Conservation (phyloP, 2,797 vertebrate genomes). For the Epinephelus coioides region DNA sequence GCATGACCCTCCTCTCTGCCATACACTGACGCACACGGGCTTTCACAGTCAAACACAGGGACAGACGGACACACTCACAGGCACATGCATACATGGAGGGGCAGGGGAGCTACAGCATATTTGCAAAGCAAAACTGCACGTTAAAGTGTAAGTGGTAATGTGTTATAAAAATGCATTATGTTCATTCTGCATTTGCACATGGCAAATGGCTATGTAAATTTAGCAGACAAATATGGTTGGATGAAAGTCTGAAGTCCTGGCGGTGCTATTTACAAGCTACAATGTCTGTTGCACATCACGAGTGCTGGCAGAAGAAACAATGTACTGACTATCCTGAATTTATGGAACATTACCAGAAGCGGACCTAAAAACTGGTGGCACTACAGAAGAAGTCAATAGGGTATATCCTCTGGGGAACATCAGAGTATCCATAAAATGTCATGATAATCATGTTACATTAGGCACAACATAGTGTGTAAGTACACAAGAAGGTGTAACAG, state of each 20-base stretch:
- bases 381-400: neutral
- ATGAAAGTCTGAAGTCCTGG: neutral
- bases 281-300: neutral
- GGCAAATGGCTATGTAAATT: neutral
- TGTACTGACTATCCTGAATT: neutral
- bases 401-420: neutral
- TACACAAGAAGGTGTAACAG: neutral
- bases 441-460: neutral
- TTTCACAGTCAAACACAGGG: slow-evolving; percentile 17
- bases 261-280: too few relatives aligned
- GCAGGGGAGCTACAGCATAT: neutral
- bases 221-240: neutral
- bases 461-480: neutral
- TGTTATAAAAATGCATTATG: neutral
- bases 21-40: slow-evolving; percentile 21
- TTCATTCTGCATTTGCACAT: neutral
- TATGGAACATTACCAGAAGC: neutral
- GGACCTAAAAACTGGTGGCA: neutral
- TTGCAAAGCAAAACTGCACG: neutral
- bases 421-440: neutral
- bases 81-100: neutral
- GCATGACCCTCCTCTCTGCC: slow-evolving; percentile 43
- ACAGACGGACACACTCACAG: slow-evolving; percentile 7
- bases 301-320: neutral
- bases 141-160: neutral